A percentile compares a stretch with the other conserved stretches of the same genome.
Conservation (phyloP, 2,113 vertebrate species). For the human (Homo sapiens) region DNA sequence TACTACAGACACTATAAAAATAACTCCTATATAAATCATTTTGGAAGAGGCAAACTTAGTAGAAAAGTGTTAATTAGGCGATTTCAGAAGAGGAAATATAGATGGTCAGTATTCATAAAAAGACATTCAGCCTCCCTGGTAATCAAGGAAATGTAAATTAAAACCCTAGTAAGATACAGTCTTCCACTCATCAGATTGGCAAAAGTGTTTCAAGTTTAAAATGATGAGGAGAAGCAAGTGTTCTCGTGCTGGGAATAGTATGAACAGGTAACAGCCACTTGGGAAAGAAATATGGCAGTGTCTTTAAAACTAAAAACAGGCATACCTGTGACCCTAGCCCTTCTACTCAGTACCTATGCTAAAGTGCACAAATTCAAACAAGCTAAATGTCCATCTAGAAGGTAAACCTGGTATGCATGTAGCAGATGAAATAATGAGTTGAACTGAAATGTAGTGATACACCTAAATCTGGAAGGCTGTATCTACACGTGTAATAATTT, state of each 20-base stretch:
- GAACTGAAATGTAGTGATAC: not conserved
- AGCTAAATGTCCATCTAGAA: rapidly evolving
- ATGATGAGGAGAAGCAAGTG: not conserved
- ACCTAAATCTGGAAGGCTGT: not conserved
- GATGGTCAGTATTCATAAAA: not conserved
- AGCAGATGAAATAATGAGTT: not conserved
- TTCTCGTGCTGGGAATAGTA: not conserved
- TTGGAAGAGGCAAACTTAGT: not conserved
- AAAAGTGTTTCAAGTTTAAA: not conserved
- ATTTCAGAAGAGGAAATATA: constrained; percentile 20
- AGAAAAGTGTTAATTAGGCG: constrained; percentile 28
- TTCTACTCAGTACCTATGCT: not conserved
- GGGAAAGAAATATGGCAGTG: not conserved
- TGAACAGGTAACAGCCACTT: not conserved
- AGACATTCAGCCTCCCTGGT: not conserved
- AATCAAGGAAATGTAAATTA: not conserved
- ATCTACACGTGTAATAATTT: not conserved
- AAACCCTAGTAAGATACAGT: not conserved
- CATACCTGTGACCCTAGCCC: not conserved
- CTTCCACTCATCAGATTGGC: not conserved
- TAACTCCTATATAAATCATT: not conserved
- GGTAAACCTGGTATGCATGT: not conserved
- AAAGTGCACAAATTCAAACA: not conserved
- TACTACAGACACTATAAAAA: not conserved
- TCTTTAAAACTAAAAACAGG: not conserved